These are phyloP conservation scores for Pollimyrus isidori DNA, from an alignment of 2,113 vertebrate genomes.

Conservation along the genomic window DNA sequence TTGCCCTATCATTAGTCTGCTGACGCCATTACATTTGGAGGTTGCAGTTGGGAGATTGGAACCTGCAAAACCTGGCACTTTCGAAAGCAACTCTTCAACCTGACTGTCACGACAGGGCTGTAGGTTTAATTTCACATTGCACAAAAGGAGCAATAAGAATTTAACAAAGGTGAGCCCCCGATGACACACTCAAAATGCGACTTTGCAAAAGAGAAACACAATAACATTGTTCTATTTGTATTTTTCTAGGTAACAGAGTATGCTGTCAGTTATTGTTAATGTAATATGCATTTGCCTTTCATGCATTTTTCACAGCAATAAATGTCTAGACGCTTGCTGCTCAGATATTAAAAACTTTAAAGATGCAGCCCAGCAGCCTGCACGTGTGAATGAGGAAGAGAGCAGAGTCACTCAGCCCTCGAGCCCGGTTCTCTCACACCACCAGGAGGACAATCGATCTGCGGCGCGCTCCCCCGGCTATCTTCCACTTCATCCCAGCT, in stretches of 20 bases:
- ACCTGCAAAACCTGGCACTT: not conserved
- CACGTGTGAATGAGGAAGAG: not conserved
- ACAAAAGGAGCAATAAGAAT: not conserved
- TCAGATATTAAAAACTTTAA: not conserved
- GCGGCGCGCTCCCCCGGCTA: fast-evolving
- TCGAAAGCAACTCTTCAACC: not conserved
- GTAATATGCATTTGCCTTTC: not conserved
- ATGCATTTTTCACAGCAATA: not conserved
- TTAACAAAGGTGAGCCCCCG: not conserved
- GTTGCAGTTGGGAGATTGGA: not conserved
- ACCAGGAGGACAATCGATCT: not conserved
- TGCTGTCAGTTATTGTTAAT: not conserved
- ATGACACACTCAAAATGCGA: not conserved
- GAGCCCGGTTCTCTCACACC: not conserved
- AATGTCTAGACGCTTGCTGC: not conserved
- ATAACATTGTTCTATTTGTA: not conserved
- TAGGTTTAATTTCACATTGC: not conserved
- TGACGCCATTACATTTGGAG: not conserved
- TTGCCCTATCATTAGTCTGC: not conserved
- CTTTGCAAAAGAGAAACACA: not conserved
- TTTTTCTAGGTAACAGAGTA: not conserved
- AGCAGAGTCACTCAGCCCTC: not conserved
- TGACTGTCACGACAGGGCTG: not conserved
- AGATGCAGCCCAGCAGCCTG: not conserved
- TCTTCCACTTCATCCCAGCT: not conserved